Evolutionary conservation across 2,113 vertebrate species (phyloP), one percentile per base, ranked within the genome.

Genomic region (Mobula birostris): DNA sequence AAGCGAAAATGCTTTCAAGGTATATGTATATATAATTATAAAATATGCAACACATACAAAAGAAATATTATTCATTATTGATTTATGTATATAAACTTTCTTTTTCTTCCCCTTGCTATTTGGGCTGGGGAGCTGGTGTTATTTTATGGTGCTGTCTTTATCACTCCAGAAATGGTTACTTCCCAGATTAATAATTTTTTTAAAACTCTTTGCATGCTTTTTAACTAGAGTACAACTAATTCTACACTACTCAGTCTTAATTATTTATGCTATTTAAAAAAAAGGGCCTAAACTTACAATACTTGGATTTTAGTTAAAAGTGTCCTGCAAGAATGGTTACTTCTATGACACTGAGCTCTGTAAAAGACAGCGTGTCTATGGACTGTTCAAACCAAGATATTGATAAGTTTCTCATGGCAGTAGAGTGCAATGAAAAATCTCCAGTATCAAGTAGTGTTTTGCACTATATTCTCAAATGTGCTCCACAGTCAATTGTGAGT

Each of bases 1-100:
- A 93, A 27, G 68, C 91, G 36, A 93, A 93, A 48, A 76, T 76
- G 68, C 70, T 93, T 74, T 56, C 91, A 93, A 76, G 32, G 56
- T 76, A 29, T 93, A 27, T 74, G 70, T 74, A 74, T 14, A 48
- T 93, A 48, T 93, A 93, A 9, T 93, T 74, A n/a, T 74, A 72
- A 72, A 93, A 93, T 40, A 72, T 93, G 70, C 91, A 93, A 74
- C 24, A 29, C 70, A 1, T 74, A 48, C 36, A 76, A 48, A 32
- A 66, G 61, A 90, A 90, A 74, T 74, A 15, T 29, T 56, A 36
- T 36, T 93, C 40, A 68, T 72, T 92, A 40, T 72, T 36, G 66
- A 24, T 76, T 48, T 93, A 21, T 74, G 40, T 93, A 76, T 76
- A 17, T 93, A 74, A 56, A 76, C 36, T 91, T 63, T 68, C 36